Evolutionary conservation across 1,140 invertebrate genomes (phyloP), one percentile per base, ranked within the genome.

Genomic region (Conopomorpha cramerella): DNA sequence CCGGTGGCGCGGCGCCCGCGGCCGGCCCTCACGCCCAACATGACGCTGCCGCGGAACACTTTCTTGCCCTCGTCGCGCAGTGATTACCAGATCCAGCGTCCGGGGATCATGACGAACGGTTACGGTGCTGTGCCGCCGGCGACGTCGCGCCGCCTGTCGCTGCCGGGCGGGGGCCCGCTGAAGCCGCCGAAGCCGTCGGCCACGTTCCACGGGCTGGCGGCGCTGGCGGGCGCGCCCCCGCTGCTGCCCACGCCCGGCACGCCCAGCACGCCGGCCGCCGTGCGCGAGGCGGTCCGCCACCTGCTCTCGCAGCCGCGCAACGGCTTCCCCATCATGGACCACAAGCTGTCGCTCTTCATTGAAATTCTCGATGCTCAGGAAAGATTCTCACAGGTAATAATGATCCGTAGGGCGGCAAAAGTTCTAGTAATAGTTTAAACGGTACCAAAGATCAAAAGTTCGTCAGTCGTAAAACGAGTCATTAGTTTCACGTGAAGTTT

Each of bases 291-390:
- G 0, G 84, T 89, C 14, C 82, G 86, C 33, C 86, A 87, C 47
- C 63, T 89, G 26, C 61, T 88, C 14, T 67, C 79, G 18, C 82
- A 86, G 54, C 84, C 86, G 1, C 64, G 85, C 11, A 89, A 89
- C 53, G 86, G 86, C 1, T 87, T 89, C 60, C 84, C 86, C 42
- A 84, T 87, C 45, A 80, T 85, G 62, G 86, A 89, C 46, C 87
- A 90, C 62, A 88, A 88, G 54, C 80, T 91, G 46, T 82, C 84
- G 8, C 79, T 91, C 8, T 89, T 90, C 61, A 85, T 90, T 49
- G 89, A 91, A 41, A 90, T 91, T 41, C 79, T 90, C 50, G 88
- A 90, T 51, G 86, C 87, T 8, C 89, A 90, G 73, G 87, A 90
- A 63, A 79, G 83, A 54, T 88, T 91, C 51, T 87, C 88, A 54